Evolutionary conservation across 2,113 vertebrate genomes (phyloP).

Genomic region (Rissa tridactyla): DNA sequence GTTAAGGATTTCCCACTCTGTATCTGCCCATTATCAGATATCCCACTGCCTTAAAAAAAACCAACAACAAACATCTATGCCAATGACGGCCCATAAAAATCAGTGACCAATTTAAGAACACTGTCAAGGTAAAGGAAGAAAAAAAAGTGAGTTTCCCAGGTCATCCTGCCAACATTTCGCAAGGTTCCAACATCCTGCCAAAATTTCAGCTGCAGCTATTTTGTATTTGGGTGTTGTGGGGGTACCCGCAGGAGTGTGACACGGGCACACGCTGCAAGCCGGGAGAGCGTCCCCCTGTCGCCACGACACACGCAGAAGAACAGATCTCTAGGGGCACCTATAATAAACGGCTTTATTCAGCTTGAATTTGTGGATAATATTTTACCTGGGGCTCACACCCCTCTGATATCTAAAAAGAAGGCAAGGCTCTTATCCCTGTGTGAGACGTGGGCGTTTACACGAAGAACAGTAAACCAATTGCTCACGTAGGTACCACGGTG

Average conservation of each 20-base stretch:
- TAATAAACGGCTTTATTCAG: background rate
- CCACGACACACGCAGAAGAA: fast-evolving
- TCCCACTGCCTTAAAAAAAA: background rate
- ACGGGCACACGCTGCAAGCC: fast-evolving
- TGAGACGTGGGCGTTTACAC: fast-evolving
- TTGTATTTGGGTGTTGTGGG: fast-evolving
- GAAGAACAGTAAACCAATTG: fast-evolving
- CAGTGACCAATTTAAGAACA: background rate
- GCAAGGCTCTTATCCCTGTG: background rate
- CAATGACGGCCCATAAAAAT: background rate
- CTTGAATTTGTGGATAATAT: background rate
- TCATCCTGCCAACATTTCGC: background rate
- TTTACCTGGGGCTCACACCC: background rate
- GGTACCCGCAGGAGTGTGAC: background rate
- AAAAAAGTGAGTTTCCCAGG: background rate
- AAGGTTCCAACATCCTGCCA: background rate
- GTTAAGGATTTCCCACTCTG: background rate
- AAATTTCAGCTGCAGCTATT: background rate
- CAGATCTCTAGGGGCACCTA: background rate
- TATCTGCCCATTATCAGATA: background rate
- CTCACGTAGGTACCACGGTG: fast-evolving
- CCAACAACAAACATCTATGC: background rate
- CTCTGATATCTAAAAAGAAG: no score
- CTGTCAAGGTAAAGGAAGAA: background rate
- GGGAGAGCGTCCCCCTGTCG: background rate